A percentile compares a stretch with the other conserved stretches of the same genome.
phyloP scores from a whole-genome alignment of 2,113 vertebrate genomes.

The Macroglossus sobrinus region DNA sequence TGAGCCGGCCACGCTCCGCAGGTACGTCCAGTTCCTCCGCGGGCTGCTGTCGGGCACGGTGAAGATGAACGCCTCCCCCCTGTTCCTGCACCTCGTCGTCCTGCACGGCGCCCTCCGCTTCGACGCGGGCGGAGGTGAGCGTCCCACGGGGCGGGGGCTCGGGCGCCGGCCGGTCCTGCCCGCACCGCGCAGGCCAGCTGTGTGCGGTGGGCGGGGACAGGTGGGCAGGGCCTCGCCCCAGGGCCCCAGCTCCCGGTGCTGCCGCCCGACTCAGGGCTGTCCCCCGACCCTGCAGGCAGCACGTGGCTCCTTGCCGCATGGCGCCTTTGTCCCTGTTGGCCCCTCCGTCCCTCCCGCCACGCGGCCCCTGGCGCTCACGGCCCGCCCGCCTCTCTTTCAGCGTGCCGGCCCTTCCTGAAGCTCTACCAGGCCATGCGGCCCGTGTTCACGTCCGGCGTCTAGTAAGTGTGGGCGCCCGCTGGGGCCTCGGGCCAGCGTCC shows the following conservation, averaged over 20 bases:
- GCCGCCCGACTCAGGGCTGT: too few species aligned
- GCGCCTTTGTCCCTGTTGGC: too few species aligned
- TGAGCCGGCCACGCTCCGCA: constrained; percentile 59
- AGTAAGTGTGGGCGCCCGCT: constrained; percentile 85
- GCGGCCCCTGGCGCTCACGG: too few species aligned
- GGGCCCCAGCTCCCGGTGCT: neutral
- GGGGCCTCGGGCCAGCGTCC: too few species aligned
- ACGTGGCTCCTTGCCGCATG: rapidly evolving
- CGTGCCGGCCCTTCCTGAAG: constrained; percentile 92
- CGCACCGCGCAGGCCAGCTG: neutral
- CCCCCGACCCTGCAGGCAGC: rapidly evolving
- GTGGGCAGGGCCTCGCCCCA: neutral
- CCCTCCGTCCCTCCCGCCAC: too few species aligned
- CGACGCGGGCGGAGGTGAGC: constrained; percentile 88
- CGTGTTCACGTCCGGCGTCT: constrained; percentile 94
- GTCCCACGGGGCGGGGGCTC: rapidly evolving
- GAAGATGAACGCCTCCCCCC: constrained; percentile 93
- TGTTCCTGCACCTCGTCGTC: constrained; percentile 94
- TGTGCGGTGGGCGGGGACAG: too few species aligned
- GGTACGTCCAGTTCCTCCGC: constrained; percentile 95
- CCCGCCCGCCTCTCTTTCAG: constrained; percentile 77
- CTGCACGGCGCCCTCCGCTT: constrained; percentile 93
- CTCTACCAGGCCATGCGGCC: constrained; percentile 96
- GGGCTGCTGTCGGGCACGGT: constrained; percentile 93
- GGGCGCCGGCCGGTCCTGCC: rapidly evolving